These are phyloP conservation scores for Bucorvus abyssinicus DNA, from an alignment of 2,797 vertebrate species.

Conservation along the genomic window DNA sequence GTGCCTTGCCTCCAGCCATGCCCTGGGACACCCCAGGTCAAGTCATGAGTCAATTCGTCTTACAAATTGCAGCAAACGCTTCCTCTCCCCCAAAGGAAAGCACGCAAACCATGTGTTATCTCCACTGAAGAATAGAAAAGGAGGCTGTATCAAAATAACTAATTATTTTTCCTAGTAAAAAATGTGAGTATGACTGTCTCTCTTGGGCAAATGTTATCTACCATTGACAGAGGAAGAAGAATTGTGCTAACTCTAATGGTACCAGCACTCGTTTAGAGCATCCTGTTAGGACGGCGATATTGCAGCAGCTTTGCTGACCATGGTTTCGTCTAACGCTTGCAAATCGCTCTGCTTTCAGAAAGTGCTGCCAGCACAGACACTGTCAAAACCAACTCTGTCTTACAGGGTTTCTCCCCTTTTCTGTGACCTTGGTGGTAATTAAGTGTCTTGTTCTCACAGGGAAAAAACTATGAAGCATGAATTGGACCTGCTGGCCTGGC, in stretches of 20 bases:
- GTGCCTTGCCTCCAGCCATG: neutral
- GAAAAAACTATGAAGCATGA: slow-evolving; percentile 57
- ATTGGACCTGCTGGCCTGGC: slow-evolving; percentile 60
- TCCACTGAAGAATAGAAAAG: neutral
- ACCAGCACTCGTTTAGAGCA: neutral
- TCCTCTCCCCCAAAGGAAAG: neutral
- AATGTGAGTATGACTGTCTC: neutral
- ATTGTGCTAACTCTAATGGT: neutral
- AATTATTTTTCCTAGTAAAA: neutral
- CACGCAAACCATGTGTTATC: neutral
- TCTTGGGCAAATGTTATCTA: neutral
- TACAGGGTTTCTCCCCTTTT: slow-evolving; percentile 58
- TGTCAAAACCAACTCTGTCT: slow-evolving; percentile 39
- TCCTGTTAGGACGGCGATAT: neutral
- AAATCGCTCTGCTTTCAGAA: slow-evolving; percentile 36
- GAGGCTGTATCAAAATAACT: neutral
- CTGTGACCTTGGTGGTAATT: slow-evolving; percentile 70
- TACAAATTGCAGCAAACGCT: neutral
- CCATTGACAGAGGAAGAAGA: neutral
- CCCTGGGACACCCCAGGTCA: accelerated
- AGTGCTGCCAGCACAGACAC: slow-evolving; percentile 36
- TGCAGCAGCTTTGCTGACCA: neutral
- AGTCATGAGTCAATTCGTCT: neutral
- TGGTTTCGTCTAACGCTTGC: slow-evolving; percentile 5
- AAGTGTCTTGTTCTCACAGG: slow-evolving; percentile 63